These are phyloP conservation scores for Yponomeuta evonymella DNA, from an alignment of 2,888 invertebrate genomes.

Conservation along the genomic window DNA sequence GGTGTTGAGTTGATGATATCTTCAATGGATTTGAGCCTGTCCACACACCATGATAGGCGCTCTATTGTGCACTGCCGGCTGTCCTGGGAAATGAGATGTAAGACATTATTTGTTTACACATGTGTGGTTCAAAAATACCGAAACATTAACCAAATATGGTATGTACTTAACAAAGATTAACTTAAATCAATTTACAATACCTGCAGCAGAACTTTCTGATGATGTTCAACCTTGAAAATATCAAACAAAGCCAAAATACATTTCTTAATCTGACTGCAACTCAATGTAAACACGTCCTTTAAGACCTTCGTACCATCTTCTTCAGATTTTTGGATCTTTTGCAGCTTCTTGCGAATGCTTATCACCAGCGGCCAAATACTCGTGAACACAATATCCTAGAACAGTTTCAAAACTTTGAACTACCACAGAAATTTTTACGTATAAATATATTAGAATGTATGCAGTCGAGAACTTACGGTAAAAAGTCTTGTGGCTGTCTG, in stretches of 20 bases:
- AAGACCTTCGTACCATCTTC: conserved; percentile 33
- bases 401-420: neutral
- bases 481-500: conserved; percentile 42
- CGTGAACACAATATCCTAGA: conserved; percentile 44
- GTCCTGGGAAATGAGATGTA: conserved; percentile 38
- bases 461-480: conserved; percentile 34
- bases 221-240: conserved; percentile 53
- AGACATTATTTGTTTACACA: too few relatives aligned
- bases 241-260: conserved; percentile 52
- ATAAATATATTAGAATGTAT: too few relatives aligned
- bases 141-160: too few relatives aligned
- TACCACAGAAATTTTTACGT: too few relatives aligned
- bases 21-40: conserved; percentile 42
- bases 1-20: conserved; percentile 28
- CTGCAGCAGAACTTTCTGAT: conserved; percentile 37
- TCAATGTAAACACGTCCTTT: conserved; percentile 48
- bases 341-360: conserved; percentile 40
- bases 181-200: conserved; percentile 28
- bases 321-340: conserved; percentile 26
- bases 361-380: conserved; percentile 45
- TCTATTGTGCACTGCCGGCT: conserved; percentile 54
- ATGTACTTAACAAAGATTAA: neutral
- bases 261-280: conserved; percentile 62
- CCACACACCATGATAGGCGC: conserved; percentile 58
- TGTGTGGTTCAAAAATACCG: too few relatives aligned